Percentiles rank a stretch among this genome's conserved stretches.
Conservation (phyloP, 2,113 vertebrate species). For the Lonchura striata region DNA sequence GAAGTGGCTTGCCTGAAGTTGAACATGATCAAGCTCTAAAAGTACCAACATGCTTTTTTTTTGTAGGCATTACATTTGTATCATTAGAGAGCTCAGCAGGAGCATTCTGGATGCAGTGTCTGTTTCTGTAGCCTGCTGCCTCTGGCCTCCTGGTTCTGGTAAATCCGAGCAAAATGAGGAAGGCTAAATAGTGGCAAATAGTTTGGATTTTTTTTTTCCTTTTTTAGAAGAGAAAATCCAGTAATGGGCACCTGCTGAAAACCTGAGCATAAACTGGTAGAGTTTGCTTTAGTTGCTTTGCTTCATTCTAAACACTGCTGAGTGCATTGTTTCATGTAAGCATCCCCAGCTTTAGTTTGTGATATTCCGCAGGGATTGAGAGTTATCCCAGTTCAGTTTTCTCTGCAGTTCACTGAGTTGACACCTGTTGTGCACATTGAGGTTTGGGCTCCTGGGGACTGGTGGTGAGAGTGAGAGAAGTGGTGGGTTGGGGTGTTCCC, state of each 20-base stretch:
- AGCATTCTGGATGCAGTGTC: not conserved
- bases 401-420: not conserved
- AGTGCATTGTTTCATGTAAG: not conserved
- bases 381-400: not conserved
- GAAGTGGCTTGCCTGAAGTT: not conserved
- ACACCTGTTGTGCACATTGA: not conserved
- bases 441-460: not conserved
- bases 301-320: not conserved
- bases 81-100: not conserved
- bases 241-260: not conserved
- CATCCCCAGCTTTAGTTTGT: not conserved
- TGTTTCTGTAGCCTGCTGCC: not conserved
- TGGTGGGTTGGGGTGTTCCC: not conserved
- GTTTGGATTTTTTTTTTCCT: not conserved
- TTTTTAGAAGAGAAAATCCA: not conserved
- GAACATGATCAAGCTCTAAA: not conserved
- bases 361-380: not conserved
- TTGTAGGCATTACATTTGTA: not conserved
- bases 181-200: not conserved
- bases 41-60: not conserved
- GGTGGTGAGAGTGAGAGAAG: not conserved
- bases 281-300: not conserved
- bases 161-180: constrained; percentile 1
- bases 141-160: not conserved
- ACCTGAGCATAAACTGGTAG: not conserved